Evolutionary conservation across 1,140 invertebrate species (phyloP).

Genomic region (Stenopsyche tienmushanensis): DNA sequence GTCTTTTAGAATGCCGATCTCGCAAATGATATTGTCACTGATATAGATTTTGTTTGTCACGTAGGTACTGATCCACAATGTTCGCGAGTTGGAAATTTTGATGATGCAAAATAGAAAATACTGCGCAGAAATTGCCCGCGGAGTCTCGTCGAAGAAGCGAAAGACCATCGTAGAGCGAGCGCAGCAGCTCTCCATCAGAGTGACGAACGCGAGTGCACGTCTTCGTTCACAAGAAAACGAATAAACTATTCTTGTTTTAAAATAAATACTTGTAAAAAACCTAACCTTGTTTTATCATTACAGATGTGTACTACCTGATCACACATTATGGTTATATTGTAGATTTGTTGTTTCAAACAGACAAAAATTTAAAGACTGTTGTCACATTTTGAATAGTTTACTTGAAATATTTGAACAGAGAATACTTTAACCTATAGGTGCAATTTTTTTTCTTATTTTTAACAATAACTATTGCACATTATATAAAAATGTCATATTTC

Average conservation of each 20-base stretch:
- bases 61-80: constrained; percentile 67
- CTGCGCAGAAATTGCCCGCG: constrained; percentile 97
- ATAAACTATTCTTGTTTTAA: constrained; percentile 60
- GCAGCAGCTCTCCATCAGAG: constrained; percentile 90
- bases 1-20: constrained; percentile 35
- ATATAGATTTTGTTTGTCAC: constrained; percentile 43
- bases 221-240: constrained; percentile 97
- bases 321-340: too few relatives aligned
- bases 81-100: constrained; percentile 89
- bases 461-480: too few relatives aligned
- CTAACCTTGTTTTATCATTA: too few relatives aligned
- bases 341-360: too few relatives aligned
- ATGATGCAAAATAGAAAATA: constrained; percentile 99
- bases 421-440: too few relatives aligned
- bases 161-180: constrained; percentile 96
- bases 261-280: constrained; percentile 7
- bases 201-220: constrained; percentile 95
- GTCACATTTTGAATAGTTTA: too few relatives aligned
- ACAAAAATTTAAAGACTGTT: too few relatives aligned
- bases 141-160: constrained; percentile 94
- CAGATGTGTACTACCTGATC: too few relatives aligned
- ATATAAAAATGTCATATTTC: too few relatives aligned
- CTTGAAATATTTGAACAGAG: too few relatives aligned
- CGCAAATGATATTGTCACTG: constrained; percentile 18
- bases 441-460: too few relatives aligned